Percentiles rank a stretch among this genome's conserved stretches.
phyloP scores from a whole-genome alignment of 2,888 invertebrate genomes.

The Pterostichus madidus region DNA sequence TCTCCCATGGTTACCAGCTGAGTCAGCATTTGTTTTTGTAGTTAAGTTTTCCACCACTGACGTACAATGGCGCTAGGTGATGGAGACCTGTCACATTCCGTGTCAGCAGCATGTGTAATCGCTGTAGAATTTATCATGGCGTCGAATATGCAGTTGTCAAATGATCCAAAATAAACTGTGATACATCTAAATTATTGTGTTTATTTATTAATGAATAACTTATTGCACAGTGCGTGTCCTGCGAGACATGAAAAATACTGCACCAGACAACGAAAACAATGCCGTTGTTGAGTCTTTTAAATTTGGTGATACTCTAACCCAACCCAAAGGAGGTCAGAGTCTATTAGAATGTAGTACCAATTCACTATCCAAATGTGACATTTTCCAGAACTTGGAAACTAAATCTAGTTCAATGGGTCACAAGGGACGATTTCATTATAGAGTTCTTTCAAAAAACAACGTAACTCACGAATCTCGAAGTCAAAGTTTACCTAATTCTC shows the following conservation, averaged over 20 bases:
- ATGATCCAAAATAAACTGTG: constrained; percentile 67
- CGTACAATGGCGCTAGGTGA: neutral
- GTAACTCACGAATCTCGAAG: constrained; percentile 73
- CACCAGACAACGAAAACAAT: constrained; percentile 70
- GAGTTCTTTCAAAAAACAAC: constrained; percentile 70
- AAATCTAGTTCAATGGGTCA: constrained; percentile 71
- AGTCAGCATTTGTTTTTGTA: constrained; percentile 11
- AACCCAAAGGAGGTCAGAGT: constrained; percentile 69
- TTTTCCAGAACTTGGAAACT: constrained; percentile 69
- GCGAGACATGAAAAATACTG: constrained; percentile 70
- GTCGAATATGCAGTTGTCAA: constrained; percentile 67
- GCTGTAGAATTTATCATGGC: constrained; percentile 67
- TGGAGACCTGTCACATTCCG: constrained; percentile 35
- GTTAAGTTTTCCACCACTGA: neutral
- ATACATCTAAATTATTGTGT: constrained; percentile 60
- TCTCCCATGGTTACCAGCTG: constrained; percentile 14
- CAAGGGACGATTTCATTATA: constrained; percentile 71
- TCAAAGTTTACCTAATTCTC: constrained; percentile 76
- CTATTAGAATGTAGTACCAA: constrained; percentile 69
- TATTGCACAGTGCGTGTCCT: constrained; percentile 62
- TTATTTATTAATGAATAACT: constrained; percentile 66
- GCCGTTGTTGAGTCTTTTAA: constrained; percentile 68
- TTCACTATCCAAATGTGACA: constrained; percentile 68
- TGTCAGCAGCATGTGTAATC: constrained; percentile 45
- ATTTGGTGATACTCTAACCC: constrained; percentile 69